phyloP scores from a whole-genome alignment of 2,113 vertebrate genomes.

The Chelonoidis abingdonii region DNA sequence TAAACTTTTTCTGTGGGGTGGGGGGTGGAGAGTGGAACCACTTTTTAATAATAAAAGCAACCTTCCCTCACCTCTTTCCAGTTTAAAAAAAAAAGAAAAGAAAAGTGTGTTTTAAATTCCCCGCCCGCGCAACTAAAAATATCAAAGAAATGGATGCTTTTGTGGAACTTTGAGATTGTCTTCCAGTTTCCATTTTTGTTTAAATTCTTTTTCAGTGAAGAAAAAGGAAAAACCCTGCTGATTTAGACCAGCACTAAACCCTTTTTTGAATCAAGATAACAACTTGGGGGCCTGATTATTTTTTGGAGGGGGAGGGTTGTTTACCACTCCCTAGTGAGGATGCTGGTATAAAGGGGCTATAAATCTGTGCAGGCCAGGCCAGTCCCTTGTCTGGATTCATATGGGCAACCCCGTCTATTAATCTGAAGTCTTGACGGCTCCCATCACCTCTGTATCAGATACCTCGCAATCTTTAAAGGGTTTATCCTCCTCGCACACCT shows the following conservation, averaged over 20 bases:
- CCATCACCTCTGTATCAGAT: neutral
- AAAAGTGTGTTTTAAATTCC: neutral
- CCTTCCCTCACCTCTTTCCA: neutral
- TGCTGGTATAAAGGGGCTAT: neutral
- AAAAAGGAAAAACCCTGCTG: neutral
- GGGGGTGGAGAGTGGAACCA: neutral
- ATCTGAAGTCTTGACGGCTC: neutral
- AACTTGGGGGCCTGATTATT: too few relatives aligned
- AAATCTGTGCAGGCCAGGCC: neutral
- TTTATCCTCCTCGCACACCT: neutral
- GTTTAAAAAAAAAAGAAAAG: neutral
- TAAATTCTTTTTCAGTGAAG: neutral
- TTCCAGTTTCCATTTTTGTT: neutral
- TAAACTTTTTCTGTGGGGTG: neutral
- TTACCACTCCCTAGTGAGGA: neutral
- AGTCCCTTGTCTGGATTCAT: neutral
- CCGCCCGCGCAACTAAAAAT: neutral
- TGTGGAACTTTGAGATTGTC: neutral
- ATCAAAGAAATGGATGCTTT: neutral
- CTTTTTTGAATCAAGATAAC: neutral
- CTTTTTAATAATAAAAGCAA: neutral
- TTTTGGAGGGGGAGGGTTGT: too few relatives aligned
- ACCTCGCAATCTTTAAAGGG: neutral
- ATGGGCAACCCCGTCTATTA: neutral
- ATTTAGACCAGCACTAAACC: neutral